Conservation (phyloP, 1,140 invertebrate species). For the Lamellibrachia luymesi region DNA sequence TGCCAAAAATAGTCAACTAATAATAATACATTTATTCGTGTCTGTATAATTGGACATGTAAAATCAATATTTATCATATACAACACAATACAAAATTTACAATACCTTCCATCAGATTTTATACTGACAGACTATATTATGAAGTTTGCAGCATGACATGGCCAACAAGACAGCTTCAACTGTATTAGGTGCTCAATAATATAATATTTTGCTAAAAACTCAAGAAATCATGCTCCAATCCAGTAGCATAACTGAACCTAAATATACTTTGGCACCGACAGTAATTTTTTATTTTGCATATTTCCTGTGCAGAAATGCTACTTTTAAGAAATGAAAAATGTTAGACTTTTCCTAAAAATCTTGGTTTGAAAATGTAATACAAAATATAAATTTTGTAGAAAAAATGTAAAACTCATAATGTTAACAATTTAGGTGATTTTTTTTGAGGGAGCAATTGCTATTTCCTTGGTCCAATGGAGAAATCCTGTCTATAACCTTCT, state of each 20-base stretch:
- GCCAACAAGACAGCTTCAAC: too few species aligned
- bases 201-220: background rate
- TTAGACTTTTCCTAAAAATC: too few species aligned
- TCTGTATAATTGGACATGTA: background rate
- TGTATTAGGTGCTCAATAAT: background rate
- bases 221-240: background rate
- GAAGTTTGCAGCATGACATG: too few species aligned
- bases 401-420: background rate
- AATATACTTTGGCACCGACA: background rate
- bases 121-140: too few species aligned
- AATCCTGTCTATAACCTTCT: background rate
- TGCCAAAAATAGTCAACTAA: background rate
- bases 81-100: background rate
- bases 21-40: background rate
- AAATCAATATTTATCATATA: background rate
- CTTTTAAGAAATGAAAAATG: too few species aligned
- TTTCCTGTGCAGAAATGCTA: too few species aligned
- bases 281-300: too few species aligned
- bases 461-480: background rate
- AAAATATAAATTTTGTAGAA: background rate
- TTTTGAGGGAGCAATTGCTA: background rate
- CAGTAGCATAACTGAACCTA: background rate
- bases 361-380: too few species aligned
- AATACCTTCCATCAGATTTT: too few species aligned
- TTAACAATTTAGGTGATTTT: background rate